Evolutionary conservation across 1,140 invertebrate genomes (phyloP).

Genomic region (Aphelenchoides fujianensis): DNA sequence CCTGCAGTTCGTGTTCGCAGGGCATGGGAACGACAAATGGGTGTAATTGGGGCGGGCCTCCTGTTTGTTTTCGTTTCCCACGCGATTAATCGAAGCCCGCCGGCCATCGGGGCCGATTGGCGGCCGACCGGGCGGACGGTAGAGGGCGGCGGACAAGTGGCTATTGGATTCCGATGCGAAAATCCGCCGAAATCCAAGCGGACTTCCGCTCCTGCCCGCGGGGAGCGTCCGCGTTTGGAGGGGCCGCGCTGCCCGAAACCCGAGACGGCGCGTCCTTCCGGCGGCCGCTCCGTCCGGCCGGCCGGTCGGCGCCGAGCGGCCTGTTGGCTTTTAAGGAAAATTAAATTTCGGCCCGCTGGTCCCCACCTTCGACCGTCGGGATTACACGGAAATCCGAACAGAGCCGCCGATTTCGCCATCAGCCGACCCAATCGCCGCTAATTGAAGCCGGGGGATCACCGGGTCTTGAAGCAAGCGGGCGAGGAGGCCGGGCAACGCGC

Average conservation of each 20-base stretch:
- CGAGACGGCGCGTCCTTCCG: constrained; percentile 9
- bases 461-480: too few species aligned
- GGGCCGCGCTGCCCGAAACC: constrained; percentile 11
- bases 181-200: constrained; percentile 10
- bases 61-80: constrained; percentile 11
- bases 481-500: too few species aligned
- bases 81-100: constrained; percentile 10
- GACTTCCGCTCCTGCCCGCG: background rate
- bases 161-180: constrained; percentile 15
- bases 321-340: constrained; percentile 18
- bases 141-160: background rate
- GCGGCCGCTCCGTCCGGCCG: background rate
- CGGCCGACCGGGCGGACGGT: background rate
- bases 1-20: background rate
- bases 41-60: background rate
- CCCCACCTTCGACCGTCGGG: background rate
- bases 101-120: constrained; percentile 7
- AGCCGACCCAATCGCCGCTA: too few species aligned
- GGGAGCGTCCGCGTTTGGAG: too few species aligned
- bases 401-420: background rate
- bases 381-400: constrained; percentile 1
- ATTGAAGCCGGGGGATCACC: too few species aligned
- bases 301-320: background rate
- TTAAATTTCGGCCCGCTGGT: constrained; percentile 6
- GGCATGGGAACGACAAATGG: background rate